Conservation (phyloP, 2,888 invertebrate species). For the Psylliodes chrysocephalus region DNA sequence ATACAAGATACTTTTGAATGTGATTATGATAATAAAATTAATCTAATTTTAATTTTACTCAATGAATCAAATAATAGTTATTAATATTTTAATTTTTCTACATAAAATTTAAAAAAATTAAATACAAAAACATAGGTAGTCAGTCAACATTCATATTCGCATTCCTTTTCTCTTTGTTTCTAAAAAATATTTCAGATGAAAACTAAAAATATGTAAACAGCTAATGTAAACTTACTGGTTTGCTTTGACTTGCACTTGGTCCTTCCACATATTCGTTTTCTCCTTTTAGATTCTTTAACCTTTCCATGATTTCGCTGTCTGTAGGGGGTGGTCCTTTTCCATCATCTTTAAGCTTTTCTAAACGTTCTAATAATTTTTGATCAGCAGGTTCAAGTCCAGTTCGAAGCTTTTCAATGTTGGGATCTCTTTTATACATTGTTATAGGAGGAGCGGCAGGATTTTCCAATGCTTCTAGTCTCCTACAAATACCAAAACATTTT, state of each 20-base stretch:
- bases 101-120: not conserved
- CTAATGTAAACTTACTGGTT: conserved; percentile 50
- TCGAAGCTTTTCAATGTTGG: conserved; percentile 58
- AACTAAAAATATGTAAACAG: not conserved
- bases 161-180: conserved; percentile 1
- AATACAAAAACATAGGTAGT: not conserved
- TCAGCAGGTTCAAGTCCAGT: conserved; percentile 67
- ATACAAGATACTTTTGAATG: too few relatives aligned
- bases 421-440: conserved; percentile 65
- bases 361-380: conserved; percentile 73
- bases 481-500: conserved; percentile 51
- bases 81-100: conserved; percentile 1
- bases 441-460: conserved; percentile 69
- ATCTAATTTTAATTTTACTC: not conserved
- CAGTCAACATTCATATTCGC: not conserved
- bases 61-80: not conserved
- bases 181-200: not conserved
- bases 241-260: conserved; percentile 58
- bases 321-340: conserved; percentile 65
- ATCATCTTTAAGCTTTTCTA: conserved; percentile 74
- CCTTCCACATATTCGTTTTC: conserved; percentile 62
- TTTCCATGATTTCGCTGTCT: conserved; percentile 72
- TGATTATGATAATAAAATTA: too few relatives aligned
- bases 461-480: conserved; percentile 67
- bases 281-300: conserved; percentile 77